Base-by-base conservation (phyloP, 2,888 invertebrate species). In the Seira sanloemensis region DNA sequence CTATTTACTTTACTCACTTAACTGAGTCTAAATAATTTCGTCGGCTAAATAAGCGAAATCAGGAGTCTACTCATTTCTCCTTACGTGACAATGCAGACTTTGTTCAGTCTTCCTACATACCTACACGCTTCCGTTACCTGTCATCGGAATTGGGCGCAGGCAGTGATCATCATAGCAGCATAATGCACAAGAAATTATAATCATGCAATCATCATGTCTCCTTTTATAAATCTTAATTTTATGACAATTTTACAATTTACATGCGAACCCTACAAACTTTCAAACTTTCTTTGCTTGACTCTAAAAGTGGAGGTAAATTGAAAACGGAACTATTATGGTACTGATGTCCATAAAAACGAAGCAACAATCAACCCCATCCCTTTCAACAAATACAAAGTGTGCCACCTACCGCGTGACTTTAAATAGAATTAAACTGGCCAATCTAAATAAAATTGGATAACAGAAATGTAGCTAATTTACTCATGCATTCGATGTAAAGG, bases 401-500 rank as follows among this genome's bases (percentile, higher is more conserved):
- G 58, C 58, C 58, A 58, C 58, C 58, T 58, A 58, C 58, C 18
- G 58, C 58, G 58, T 18, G 4, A 4, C 9, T 18, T 58, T 58
- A 16, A 58, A 16, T 5, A 58, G 58, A 58, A 58, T n/a, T n/a
- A n/a, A n/a, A 37, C 58, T 58, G 18, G n/a, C 58, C 18, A 58
- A 58, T 58, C 58, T 58, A 58, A 58, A 58, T 4, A 58, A 58
- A n/a, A n/a, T n/a, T n/a, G n/a, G n/a, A n/a, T n/a, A n/a, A n/a
- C n/a, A n/a, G n/a, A n/a, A n/a, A n/a, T n/a, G n/a, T n/a, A n/a
- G n/a, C n/a, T n/a, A n/a, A n/a, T n/a, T n/a, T n/a, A n/a, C n/a
- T n/a, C n/a, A n/a, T n/a, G n/a, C n/a, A n/a, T n/a, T n/a, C n/a
- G n/a, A n/a, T n/a, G n/a, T n/a, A n/a, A n/a, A n/a, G n/a, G 18